Base-by-base conservation (phyloP, 30 jellyfish, hydroid and myxozoan genomes). In the Aurelia sp. region DNA sequence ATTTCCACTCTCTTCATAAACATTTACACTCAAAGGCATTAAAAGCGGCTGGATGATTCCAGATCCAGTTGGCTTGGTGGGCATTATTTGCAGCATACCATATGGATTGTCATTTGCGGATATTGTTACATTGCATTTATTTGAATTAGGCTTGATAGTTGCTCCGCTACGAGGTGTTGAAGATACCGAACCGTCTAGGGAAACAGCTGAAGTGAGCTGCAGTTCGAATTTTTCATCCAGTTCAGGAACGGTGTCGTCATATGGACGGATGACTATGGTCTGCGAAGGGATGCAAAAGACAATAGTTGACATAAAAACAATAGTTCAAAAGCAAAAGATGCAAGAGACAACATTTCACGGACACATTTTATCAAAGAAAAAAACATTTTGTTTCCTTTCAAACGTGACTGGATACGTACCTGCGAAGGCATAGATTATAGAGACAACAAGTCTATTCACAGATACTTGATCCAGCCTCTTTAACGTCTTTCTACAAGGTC, bases 241-340 rank as follows among this genome's bases (percentile, higher is more conserved):
- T 62, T 92, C 98, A n/a, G 98, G 98, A 3, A 81, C 15, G 22
- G 78, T 33, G 63, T 92, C 98, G 63, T 92, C 88, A 18, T 33
- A 13, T 5, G 96, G 90, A 6, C 55, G 27, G 19, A 92, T 64
- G 19, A 51, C 51, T 10, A 92, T 38, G 13, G 22, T 47, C 98
- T 92, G 68, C 67, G 58, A 81, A 5, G 18, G 52, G 52, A 20
- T 21, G 18, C n/a, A 58, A 22, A 63, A 27, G 33, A 27, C 33
- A 27, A 27, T 27, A 27, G 33, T 27, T 27, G 2, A 27, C 33
- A 27, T 27, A 27, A 27, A 1, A 27, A 27, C 33, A 27, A 27
- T 27, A 27, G 33, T 27, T 27, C 33, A 27, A 27, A 27, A 27
- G 33, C 33, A 27, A 27, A 27, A 27, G 33, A 27, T 27, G 33